Evolutionary conservation across 2,113 vertebrate species (phyloP).

Genomic region (Colinus virginianus): DNA sequence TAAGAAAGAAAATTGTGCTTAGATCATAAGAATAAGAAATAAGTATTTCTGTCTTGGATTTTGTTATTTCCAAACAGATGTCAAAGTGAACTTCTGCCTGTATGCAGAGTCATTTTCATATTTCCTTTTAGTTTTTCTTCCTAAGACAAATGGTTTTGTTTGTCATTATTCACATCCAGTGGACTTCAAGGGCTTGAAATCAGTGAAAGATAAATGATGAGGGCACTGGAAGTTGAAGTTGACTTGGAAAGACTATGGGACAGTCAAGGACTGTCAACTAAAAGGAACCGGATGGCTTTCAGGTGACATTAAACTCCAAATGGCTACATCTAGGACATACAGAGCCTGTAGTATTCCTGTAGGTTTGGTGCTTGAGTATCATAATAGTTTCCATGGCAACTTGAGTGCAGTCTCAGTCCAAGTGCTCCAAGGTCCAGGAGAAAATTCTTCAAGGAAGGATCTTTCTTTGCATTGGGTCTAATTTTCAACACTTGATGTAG

Average conservation of each 20-base stretch:
- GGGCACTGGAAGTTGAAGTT: background rate
- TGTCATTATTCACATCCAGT: background rate
- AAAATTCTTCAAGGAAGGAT: background rate
- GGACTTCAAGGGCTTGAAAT: conserved; percentile 10
- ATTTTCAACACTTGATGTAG: background rate
- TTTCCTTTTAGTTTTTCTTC: background rate
- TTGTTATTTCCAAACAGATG: background rate
- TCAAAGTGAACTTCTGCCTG: background rate
- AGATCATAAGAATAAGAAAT: background rate
- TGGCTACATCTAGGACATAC: background rate
- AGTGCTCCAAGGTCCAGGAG: background rate
- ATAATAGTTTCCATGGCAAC: background rate
- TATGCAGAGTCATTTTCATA: background rate
- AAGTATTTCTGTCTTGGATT: background rate
- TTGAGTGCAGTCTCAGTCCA: background rate
- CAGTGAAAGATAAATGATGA: background rate
- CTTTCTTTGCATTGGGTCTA: background rate
- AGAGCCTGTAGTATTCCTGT: background rate
- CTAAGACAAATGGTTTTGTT: background rate
- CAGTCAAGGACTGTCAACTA: background rate
- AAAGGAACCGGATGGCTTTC: rapidly evolving
- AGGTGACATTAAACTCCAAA: rapidly evolving
- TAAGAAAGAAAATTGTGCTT: background rate
- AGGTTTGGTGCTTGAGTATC: background rate
- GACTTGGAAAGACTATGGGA: rapidly evolving